Evolutionary conservation across 1,140 invertebrate genomes (phyloP).

Genomic region (Orchesella cincta): DNA sequence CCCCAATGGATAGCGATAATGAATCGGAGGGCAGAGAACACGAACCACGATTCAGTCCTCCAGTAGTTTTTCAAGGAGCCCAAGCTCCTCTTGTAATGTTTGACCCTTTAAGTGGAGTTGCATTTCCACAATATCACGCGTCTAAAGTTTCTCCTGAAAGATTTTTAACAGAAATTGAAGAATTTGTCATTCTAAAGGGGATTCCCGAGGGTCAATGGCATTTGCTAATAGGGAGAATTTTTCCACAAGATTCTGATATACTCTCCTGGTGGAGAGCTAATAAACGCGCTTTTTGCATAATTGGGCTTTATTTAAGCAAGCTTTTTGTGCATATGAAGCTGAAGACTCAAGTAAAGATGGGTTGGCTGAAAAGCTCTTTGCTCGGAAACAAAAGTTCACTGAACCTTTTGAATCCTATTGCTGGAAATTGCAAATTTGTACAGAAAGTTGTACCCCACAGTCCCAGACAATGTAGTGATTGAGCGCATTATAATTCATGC

Average conservation of each 20-base stretch:
- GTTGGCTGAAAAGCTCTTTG: neutral
- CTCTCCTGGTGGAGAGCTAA: conserved; percentile 3
- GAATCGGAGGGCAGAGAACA: no score
- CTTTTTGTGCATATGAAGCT: neutral
- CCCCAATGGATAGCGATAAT: no score
- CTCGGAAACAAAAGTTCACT: neutral
- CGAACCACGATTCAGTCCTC: no score
- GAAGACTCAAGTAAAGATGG: neutral
- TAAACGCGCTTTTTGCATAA: neutral
- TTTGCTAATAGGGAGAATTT: neutral
- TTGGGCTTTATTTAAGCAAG: neutral
- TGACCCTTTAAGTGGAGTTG: neutral
- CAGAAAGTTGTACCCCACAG: neutral
- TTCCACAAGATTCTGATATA: conserved; percentile 3
- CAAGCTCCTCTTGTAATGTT: no score
- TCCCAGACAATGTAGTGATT: neutral
- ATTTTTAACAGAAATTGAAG: neutral
- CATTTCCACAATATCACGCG: neutral
- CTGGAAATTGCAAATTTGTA: neutral
- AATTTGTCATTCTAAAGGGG: neutral
- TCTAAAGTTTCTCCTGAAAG: neutral
- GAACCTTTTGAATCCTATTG: conserved; percentile 1
- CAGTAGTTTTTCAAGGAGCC: no score
- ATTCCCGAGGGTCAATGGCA: neutral
- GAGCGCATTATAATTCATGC: conserved; percentile 18